A percentile compares a stretch with the other conserved stretches of the same genome.
Evolutionary conservation across 2,113 vertebrate species (phyloP).

Genomic region (Phylloscopus trochiloides): DNA sequence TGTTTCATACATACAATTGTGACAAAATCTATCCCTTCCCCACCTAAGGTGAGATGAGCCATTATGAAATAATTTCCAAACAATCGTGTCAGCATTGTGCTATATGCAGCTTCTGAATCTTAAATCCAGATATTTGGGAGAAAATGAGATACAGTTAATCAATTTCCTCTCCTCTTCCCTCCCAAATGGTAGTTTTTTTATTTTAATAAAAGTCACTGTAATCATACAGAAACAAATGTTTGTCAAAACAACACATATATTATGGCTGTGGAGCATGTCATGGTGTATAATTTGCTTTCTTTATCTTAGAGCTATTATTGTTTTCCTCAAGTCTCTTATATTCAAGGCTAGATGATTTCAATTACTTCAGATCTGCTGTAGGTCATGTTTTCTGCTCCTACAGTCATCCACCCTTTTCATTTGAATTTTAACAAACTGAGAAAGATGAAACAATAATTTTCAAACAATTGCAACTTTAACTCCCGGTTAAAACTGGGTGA

Average conservation of each 20-base stretch:
- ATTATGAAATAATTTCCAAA: neutral
- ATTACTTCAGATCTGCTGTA: neutral
- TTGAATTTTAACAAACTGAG: neutral
- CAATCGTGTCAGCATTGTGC: too few relatives aligned
- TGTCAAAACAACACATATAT: neutral
- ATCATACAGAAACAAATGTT: neutral
- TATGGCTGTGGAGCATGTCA: neutral
- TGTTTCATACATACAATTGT: neutral
- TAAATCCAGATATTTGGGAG: neutral
- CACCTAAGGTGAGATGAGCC: neutral
- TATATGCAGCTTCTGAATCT: neutral
- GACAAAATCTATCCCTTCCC: neutral
- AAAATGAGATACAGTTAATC: neutral
- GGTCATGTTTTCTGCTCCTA: neutral
- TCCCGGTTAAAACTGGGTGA: neutral
- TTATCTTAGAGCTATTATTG: neutral
- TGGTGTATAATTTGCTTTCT: neutral
- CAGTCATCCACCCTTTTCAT: neutral
- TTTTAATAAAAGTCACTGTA: neutral
- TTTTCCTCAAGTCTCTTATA: neutral
- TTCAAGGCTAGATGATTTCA: neutral
- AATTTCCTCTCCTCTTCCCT: neutral
- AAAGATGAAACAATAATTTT: neutral
- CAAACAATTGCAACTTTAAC: neutral
- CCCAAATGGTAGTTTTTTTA: neutral